A percentile compares a stretch with the other conserved stretches of the same genome.
Conservation (phyloP, 2,888 invertebrate genomes). For the Peribatodes rhomboidaria region DNA sequence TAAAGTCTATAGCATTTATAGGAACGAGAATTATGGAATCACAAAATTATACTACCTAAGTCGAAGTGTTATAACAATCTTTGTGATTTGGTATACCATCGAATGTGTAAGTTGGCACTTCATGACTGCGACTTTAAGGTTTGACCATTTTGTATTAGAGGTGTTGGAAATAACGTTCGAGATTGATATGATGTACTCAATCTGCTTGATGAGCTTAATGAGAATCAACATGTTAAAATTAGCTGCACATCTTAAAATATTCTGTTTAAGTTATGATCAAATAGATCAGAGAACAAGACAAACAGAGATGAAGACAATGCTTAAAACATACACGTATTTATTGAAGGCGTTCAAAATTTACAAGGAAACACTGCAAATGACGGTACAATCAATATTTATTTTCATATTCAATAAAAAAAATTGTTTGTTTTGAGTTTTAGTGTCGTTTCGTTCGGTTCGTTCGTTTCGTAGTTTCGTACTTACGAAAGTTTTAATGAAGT, state of each 20-base stretch:
- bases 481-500: not conserved
- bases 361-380: not conserved
- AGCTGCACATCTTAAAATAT: not conserved
- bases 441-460: too few species aligned
- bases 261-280: not conserved
- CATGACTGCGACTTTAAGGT: too few species aligned
- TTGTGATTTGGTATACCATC: not conserved
- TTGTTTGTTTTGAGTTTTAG: too few species aligned
- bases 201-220: not conserved
- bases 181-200: conserved; percentile 3
- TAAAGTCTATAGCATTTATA: not conserved
- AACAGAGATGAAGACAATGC: not conserved
- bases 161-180: not conserved
- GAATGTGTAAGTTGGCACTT: not conserved
- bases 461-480: too few species aligned
- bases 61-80: not conserved
- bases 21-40: not conserved
- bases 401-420: too few species aligned
- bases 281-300: not conserved
- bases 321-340: not conserved
- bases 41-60: not conserved
- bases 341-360: not conserved
- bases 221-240: not conserved
- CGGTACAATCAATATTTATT: not conserved
- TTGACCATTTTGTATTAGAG: not conserved